Evolutionary conservation across 2,888 invertebrate species (phyloP), one percentile per base, ranked within the genome.

Genomic region (Cerceris rybyensis): DNA sequence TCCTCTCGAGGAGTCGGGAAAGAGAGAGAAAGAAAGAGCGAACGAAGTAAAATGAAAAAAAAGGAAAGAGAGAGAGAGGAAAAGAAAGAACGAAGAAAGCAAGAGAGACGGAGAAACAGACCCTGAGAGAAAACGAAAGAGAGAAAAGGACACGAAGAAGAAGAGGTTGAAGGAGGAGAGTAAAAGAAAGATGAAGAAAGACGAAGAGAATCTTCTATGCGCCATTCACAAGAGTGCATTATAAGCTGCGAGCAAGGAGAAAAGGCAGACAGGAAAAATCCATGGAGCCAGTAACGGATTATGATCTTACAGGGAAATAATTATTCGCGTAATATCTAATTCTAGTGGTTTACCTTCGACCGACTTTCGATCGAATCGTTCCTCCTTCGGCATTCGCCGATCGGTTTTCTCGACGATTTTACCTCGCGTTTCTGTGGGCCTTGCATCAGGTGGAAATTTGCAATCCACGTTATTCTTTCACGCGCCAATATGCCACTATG

Each of bases 281-380:
- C 16, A 17, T 43, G 68, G 43, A 49, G 42, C 52, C 67, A 61
- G 61, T 55, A 67, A 76, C 70, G 49, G 54, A 17, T 65, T 58
- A 54, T 49, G 59, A 70, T 69, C 69, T 66, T 67, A 72, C 65
- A 43, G 42, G 70, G 72, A 77, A 77, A 67, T 72, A 60, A 79
- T 75, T 72, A 72, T 70, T 68, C 61, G 65, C 57, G 17, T 74
- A 54, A 79, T 79, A 63, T 72, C 58, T 16, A 58, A 75, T 68
- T 70, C 64, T 59, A 69, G 67, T 54, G 42, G 59, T 68, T 63
- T 16, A 16, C 70, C 70, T 75, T 70, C 66, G 17, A 14, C 9
- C 42, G 28, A 39, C 42, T 8, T 60, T 41, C 41, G 58, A 57
- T 46, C 49, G 58, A 61, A 69, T 63, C 50, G 0, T 11, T 57